Percentiles rank a stretch among this genome's conserved stretches.
Evolutionary conservation across 2,888 invertebrate species (phyloP).

Genomic region (Hyposoter dolosus): DNA sequence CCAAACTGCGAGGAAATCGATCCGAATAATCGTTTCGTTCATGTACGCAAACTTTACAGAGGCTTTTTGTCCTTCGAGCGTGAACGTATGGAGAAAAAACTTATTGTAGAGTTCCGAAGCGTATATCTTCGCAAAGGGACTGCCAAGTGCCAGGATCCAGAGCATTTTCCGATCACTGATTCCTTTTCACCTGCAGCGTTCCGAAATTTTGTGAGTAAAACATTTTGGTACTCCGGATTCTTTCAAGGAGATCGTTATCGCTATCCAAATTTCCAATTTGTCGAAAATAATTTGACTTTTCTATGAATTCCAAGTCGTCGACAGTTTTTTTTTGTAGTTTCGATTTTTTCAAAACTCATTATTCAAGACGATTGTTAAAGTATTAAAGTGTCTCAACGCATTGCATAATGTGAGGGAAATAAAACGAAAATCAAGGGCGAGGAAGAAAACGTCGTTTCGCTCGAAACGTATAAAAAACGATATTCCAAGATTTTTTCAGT

Average conservation of each 20-base stretch:
- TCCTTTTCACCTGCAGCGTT: not conserved
- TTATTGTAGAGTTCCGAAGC: conserved; percentile 23
- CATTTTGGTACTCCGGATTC: too few relatives aligned
- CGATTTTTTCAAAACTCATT: too few relatives aligned
- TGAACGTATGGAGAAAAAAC: conserved; percentile 27
- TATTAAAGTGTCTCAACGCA: not conserved
- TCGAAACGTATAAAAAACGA: not conserved
- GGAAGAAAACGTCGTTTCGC: not conserved
- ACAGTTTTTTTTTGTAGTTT: too few relatives aligned
- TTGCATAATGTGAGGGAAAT: not conserved
- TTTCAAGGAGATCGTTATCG: too few relatives aligned
- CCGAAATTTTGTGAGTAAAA: not conserved
- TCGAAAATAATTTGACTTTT: too few relatives aligned
- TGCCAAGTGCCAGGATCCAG: conserved; percentile 32
- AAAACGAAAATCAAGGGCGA: too few relatives aligned
- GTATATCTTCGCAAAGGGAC: conserved; percentile 3
- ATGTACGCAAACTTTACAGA: not conserved
- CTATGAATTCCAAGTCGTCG: too few relatives aligned
- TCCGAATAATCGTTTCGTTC: conserved; percentile 49
- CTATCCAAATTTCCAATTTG: too few relatives aligned
- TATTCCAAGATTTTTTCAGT: not conserved
- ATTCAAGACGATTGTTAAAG: too few relatives aligned
- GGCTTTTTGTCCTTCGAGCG: conserved; percentile 41
- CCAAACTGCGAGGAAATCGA: conserved; percentile 15
- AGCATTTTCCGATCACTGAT: not conserved